Evolutionary conservation across 2,797 vertebrate genomes (phyloP).

Genomic region (Coendou prehensilis): DNA sequence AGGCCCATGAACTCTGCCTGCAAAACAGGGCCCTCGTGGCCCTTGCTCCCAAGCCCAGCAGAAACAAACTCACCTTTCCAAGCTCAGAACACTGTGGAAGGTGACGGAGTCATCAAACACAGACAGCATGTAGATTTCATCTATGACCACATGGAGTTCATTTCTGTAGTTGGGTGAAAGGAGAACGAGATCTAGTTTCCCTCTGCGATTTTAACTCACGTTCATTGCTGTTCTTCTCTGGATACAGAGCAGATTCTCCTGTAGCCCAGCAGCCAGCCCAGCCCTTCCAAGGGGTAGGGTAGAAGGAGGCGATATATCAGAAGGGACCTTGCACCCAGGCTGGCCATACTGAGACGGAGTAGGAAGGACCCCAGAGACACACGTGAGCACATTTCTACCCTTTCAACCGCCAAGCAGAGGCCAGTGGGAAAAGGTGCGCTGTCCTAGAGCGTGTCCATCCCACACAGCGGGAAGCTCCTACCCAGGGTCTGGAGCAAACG

Average conservation of each 20-base stretch:
- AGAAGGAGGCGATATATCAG: neutral
- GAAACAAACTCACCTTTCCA: constrained; percentile 92
- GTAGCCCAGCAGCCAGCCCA: neutral
- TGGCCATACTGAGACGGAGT: neutral
- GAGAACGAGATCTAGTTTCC: neutral
- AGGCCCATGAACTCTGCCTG: neutral
- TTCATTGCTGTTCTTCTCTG: neutral
- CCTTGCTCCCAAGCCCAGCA: neutral
- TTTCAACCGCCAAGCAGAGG: neutral
- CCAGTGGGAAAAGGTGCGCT: neutral
- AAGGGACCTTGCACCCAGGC: neutral
- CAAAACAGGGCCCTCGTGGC: neutral
- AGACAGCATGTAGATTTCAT: constrained; percentile 97
- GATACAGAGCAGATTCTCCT: neutral
- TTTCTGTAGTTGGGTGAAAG: constrained; percentile 89
- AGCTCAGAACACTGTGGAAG: constrained; percentile 95
- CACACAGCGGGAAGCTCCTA: neutral
- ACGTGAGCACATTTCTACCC: neutral
- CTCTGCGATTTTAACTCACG: neutral
- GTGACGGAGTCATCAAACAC: constrained; percentile 93
- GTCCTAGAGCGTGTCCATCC: neutral
- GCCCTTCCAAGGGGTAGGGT: neutral
- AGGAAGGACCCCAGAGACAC: neutral
- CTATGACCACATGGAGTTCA: constrained; percentile 93
- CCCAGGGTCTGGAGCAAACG: neutral